A percentile compares a stretch with the other conserved stretches of the same genome.
These are phyloP conservation scores for Schmidtea mediterranea DNA, from an alignment of 1,140 invertebrate genomes.

Conservation along the genomic window DNA sequence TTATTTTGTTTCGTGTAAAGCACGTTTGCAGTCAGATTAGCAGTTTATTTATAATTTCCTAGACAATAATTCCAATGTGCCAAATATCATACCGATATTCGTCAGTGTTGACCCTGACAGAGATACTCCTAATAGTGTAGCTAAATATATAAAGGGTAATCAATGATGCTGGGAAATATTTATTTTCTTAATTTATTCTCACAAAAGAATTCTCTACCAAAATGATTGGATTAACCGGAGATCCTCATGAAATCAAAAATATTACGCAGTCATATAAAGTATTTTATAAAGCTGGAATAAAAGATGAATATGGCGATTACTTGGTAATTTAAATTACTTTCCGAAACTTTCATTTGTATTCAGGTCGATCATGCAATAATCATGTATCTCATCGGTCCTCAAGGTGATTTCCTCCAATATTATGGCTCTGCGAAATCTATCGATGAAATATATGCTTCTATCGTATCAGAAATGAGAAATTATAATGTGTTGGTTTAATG, in stretches of 20 bases:
- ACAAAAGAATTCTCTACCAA: conserved; percentile 42
- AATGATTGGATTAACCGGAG: conserved; percentile 59
- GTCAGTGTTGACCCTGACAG: conserved; percentile 83
- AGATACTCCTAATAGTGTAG: conserved; percentile 54
- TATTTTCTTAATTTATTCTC: no score
- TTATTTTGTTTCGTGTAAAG: no score
- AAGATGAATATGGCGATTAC: conserved; percentile 71
- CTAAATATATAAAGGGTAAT: conserved; percentile 46
- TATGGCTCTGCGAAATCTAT: conserved; percentile 37
- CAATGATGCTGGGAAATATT: no score
- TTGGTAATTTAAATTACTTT: no score
- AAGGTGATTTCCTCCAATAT: conserved; percentile 84
- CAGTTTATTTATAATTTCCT: no score
- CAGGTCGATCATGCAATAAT: conserved; percentile 85
- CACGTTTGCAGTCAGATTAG: no score
- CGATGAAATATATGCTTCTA: neutral
- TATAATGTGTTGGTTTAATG: no score
- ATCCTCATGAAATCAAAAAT: conserved; percentile 44
- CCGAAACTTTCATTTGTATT: no score
- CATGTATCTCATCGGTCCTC: conserved; percentile 76
- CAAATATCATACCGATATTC: conserved; percentile 41
- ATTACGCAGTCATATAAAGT: conserved; percentile 74
- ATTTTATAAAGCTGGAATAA: conserved; percentile 74
- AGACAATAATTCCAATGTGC: no score
- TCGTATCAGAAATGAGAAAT: no score